phyloP scores from a whole-genome alignment of 2,888 invertebrate species.

The Xestoiulus laeticollis region DNA sequence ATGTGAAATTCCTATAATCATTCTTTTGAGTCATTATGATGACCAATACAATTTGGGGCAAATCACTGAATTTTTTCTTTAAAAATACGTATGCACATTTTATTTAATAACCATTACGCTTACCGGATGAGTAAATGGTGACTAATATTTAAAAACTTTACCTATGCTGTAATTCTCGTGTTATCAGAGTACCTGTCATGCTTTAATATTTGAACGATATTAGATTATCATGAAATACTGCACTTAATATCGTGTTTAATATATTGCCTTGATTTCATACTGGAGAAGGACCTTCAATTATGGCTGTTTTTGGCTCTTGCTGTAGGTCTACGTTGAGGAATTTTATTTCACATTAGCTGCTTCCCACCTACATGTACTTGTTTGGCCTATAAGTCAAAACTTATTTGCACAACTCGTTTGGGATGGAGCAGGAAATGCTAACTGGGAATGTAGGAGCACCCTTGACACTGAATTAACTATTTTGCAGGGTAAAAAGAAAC shows the following conservation, averaged over 20 bases:
- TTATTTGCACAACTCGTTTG: slow-evolving; percentile 38
- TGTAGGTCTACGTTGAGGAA: background rate
- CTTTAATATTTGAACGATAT: background rate
- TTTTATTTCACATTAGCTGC: background rate
- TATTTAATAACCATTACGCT: background rate
- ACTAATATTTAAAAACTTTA: background rate
- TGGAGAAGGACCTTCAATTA: background rate
- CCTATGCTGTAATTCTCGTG: background rate
- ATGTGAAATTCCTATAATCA: no score
- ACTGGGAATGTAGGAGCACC: slow-evolving; percentile 29
- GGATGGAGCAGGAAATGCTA: background rate
- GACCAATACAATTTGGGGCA: no score
- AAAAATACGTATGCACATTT: background rate
- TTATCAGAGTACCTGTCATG: background rate
- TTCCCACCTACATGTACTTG: background rate
- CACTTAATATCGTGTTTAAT: background rate
- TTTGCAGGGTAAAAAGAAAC: background rate
- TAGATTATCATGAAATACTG: background rate
- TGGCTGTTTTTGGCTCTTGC: background rate
- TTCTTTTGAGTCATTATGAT: no score
- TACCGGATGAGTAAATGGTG: background rate
- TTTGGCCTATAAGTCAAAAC: slow-evolving; percentile 18
- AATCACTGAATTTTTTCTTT: background rate
- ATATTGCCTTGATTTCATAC: background rate
- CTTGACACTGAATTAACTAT: slow-evolving; percentile 45